Percentiles rank a stretch among this genome's conserved stretches.
phyloP scores from a whole-genome alignment of 1,140 invertebrate genomes.

The Trichoplusia ni region DNA sequence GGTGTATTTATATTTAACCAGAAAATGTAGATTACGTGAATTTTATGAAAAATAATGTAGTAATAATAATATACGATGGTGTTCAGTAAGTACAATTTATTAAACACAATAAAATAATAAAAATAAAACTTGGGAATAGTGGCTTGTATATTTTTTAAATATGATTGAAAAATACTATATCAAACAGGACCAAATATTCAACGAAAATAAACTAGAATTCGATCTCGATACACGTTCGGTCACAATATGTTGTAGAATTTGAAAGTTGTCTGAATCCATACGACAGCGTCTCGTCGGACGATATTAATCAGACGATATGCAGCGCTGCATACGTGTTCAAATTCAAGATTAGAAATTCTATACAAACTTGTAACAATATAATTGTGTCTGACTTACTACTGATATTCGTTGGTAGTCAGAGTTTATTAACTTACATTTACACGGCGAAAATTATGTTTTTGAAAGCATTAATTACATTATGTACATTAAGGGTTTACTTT shows the following conservation, averaged over 20 bases:
- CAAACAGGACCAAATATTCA: neutral
- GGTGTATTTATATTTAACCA: too few relatives aligned
- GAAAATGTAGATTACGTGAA: too few relatives aligned
- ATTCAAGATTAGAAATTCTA: conserved; percentile 75
- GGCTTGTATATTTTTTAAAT: neutral
- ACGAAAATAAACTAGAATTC: neutral
- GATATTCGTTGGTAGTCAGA: neutral
- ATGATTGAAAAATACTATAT: neutral
- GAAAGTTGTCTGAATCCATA: conserved; percentile 65
- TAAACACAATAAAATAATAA: too few relatives aligned
- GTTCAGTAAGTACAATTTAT: too few relatives aligned
- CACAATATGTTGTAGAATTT: conserved; percentile 44
- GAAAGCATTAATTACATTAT: too few relatives aligned
- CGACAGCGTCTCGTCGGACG: conserved; percentile 45
- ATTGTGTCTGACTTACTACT: conserved; percentile 59
- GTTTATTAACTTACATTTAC: neutral
- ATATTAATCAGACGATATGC: conserved; percentile 76
- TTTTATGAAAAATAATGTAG: too few relatives aligned
- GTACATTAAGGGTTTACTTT: too few relatives aligned
- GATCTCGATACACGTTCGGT: conserved; percentile 19
- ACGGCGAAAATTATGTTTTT: too few relatives aligned
- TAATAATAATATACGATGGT: too few relatives aligned
- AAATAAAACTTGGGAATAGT: too few relatives aligned
- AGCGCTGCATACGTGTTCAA: conserved; percentile 64
- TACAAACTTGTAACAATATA: conserved; percentile 58